Percentiles rank a stretch among this genome's conserved stretches.
Conservation (phyloP, 2,113 vertebrate genomes). For the Zosterops lateralis region DNA sequence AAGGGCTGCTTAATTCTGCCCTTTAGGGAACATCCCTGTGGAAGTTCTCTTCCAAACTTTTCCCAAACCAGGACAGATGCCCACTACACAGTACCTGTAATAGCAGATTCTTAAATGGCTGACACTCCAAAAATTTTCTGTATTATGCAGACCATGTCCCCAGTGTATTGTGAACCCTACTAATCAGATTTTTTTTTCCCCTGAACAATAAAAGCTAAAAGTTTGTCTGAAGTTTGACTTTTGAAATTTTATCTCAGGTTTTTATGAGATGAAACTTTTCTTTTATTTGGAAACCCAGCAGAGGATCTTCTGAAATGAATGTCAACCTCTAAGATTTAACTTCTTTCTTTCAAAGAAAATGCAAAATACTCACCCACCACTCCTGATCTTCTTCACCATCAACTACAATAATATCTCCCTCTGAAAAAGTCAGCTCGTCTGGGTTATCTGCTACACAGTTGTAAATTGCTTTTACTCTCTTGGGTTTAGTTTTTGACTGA, state of each 20-base stretch:
- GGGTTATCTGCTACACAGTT: conserved; percentile 91
- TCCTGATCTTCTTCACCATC: conserved; percentile 93
- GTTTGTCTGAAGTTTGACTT: background rate
- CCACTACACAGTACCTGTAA: background rate
- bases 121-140: background rate
- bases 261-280: background rate
- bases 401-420: conserved; percentile 92
- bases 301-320: background rate
- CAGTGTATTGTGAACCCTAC: background rate
- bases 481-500: conserved; percentile 84
- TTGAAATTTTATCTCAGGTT: background rate
- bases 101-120: background rate
- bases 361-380: conserved; percentile 91
- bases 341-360: background rate
- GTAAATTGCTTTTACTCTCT: conserved; percentile 92
- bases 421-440: conserved; percentile 90
- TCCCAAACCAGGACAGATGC: background rate
- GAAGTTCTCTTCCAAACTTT: background rate
- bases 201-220: background rate
- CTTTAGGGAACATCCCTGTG: background rate
- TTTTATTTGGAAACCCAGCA: background rate
- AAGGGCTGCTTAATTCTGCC: background rate
- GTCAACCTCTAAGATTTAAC: background rate
- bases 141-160: background rate
- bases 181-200: background rate